Base-by-base conservation (phyloP, 2,888 invertebrate species). In the Scaeva pyrastri region DNA sequence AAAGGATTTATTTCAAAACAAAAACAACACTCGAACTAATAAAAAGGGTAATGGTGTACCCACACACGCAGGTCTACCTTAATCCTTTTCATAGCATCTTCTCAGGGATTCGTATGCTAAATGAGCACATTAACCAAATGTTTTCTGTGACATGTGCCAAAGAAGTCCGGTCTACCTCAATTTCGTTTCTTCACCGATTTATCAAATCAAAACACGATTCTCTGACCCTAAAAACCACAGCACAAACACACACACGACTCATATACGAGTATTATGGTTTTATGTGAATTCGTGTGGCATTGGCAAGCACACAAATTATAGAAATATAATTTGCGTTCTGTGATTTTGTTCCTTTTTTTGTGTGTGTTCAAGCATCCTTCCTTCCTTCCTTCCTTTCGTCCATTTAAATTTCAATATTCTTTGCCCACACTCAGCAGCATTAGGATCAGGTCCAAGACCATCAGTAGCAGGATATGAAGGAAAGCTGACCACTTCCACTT, bases 171-270 rank as follows among this genome's bases (percentile, higher is more conserved):
- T 36, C 62, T 45, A 39, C 14, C 16, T 36, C 26, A 23, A 26
- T 58, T 66, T n/a, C 14, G 21, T 60, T 66, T n/a, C n/a, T 41
- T 19, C 26, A 62, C 41, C 75, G 31, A 52, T 41, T 85, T 85
- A 81, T 60, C 55, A 70, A 85, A 85, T 73, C 85, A 76, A 77
- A 73, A 81, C 85, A 85, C 85, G 85, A 85, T 76, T 48, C 62
- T 62, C 16, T 68, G 52, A 21, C 68, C 68, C 39, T 14, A 21
- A 21, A 50, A 21, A 10, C 36, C 48, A 66, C 50, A 21, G 21
- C 48, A 50, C 43, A 21, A 41, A 56, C 14, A 26, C 39, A 26
- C 23, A 58, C 43, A 45, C n/a, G n/a, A n/a, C 39, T 55, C 60
- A 62, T 1, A 75, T 7, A 16, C 5, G 6, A 6, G 26, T n/a